Base-by-base conservation (phyloP, 1,140 invertebrate genomes). In the Meloidogyne floridensis region DNA sequence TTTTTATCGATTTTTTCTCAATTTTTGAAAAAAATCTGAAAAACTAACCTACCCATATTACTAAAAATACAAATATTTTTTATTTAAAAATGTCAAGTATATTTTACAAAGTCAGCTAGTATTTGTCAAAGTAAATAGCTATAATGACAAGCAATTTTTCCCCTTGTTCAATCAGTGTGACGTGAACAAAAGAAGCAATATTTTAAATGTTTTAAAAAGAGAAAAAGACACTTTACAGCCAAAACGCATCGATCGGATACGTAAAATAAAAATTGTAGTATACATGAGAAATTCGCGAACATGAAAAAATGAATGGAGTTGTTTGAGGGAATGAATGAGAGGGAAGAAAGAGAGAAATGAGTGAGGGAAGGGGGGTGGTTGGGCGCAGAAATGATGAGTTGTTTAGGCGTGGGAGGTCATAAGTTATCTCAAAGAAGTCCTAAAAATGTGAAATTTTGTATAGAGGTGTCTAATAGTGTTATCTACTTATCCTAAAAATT, bases 221-320 rank as follows among this genome's bases (percentile, higher is more conserved):
- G 59, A 65, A 65, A 65, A 65, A 65, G 59, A 65, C 59, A 65
- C 15, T 65, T 65, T 65, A n/a, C 59, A 65, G 59, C 59, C 59
- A 65, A n/a, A 65, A n/a, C 15, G 13, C 13, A 59, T 65, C 59
- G 59, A 65, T 65, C 59, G 59, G 59, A 65, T 65, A 65, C 59
- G 59, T 65, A 65, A 65, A 65, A 65, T 65, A 65, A 65, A 65
- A n/a, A 65, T 47, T n/a, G 15, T 65, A 65, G 59, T 65, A n/a
- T 65, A 65, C 59, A 65, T n/a, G 59, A 65, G 59, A 65, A 65
- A 65, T 65, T 65, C 59, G 59, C n/a, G 15, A n/a, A 65, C 15
- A n/a, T n/a, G 15, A n/a, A 65, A 65, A 59, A 65, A 65, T n/a
- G 59, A 65, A 65, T 65, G 15, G 32, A 5, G 59, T 65, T 65